phyloP scores from a whole-genome alignment of 2,888 invertebrate species.

The Orthosia incerta region DNA sequence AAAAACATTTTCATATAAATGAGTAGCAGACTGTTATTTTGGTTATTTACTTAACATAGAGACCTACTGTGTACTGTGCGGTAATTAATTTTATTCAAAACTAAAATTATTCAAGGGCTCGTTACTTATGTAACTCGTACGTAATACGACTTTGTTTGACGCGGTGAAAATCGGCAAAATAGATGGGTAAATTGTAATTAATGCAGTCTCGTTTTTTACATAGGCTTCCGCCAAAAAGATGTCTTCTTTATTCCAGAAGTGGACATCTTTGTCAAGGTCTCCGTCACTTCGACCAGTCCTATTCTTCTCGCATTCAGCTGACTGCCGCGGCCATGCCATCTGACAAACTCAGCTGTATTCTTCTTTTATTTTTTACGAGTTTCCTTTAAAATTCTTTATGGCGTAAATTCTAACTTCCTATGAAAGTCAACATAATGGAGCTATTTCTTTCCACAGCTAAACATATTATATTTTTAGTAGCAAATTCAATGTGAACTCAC shows the following conservation, averaged over 20 bases:
- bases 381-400: no score
- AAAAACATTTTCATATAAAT: constrained; percentile 12
- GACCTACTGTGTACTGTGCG: constrained; percentile 3
- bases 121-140: constrained; percentile 18
- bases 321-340: no score
- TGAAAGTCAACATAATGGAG: no score
- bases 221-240: no score
- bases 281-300: no score
- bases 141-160: background rate
- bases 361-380: background rate
- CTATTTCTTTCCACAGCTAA: no score
- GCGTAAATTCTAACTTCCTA: no score
- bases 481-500: background rate
- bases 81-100: constrained; percentile 10
- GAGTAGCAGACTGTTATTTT: background rate
- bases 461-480: no score
- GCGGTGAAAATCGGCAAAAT: background rate
- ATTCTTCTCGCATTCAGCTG: no score
- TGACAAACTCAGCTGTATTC: no score
- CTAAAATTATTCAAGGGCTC: constrained; percentile 21
- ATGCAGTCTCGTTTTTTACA: background rate
- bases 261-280: no score
- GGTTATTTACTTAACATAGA: background rate
- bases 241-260: no score
- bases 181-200: background rate